Evolutionary conservation across 2,888 invertebrate species (phyloP), one percentile per base, ranked within the genome.

Genomic region (Panzeria rudis): DNA sequence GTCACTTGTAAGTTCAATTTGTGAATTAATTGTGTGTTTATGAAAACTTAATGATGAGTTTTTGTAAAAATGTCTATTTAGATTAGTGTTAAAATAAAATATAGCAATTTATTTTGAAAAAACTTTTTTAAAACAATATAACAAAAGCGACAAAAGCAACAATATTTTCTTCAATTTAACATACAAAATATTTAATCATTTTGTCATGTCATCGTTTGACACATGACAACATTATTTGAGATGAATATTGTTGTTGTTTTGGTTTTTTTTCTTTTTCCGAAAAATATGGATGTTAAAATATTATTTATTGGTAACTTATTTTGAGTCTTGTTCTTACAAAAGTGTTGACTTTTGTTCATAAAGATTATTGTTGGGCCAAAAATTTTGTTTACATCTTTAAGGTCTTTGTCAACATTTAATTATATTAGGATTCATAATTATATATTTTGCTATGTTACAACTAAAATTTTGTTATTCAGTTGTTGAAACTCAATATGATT

Each of bases 51-150:
- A 64, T 41, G 69, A 71, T 79, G 54, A 69, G 73, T 29, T 79
- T 84, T 71, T 32, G 52, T 84, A 66, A 75, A 84, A 64, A 35
- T 79, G 62, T 75, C 61, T 11, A 73, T 62, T 41, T 72, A 41
- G 72, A 77, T 77, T 83, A 50, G 25, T 71, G 35, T 59, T 56
- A 59, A 72, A 83, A 78, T 72, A 78, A 68, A 72, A 15, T 66
- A 29, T 29, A 2, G n/a, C 23, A 72, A 61, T 72, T 72, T 61
- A 72, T 59, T 50, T n/a, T 11, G 20, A 59, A 59, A 56, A 52
- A 56, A 23, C 11, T 17, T 17, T 17, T 29, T 56, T 15, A n/a
- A n/a, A n/a, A n/a, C n/a, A n/a, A n/a, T n/a, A n/a, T n/a, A 29
- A 25, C n/a, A 56, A 4, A 23, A 52, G 17, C 4, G 17, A 0